Evolutionary conservation across 2,888 invertebrate species (phyloP), one percentile per base, ranked within the genome.

Genomic region (Lasioglossum marginatum): DNA sequence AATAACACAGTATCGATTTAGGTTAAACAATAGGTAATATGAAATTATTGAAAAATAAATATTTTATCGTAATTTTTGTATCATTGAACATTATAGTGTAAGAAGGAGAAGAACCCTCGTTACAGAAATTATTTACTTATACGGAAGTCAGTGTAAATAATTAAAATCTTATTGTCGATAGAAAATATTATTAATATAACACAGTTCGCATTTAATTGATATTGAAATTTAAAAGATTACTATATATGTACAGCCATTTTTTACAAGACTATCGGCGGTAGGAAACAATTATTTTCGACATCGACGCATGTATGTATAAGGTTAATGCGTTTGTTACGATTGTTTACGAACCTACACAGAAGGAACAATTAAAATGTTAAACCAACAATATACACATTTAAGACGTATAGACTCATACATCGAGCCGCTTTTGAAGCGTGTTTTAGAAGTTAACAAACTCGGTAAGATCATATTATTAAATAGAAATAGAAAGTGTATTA

Each of bases 381-480:
- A 89, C 75, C 90, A 92, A 83, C 87, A 85, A 31, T 87, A 81
- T 72, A 68, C 72, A 23, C 8, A 78, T 71, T 83, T 90, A 31
- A 78, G 34, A 40, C 77, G 73, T 4, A 79, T 88, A 37, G 92
- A 92, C 71, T 79, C 85, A 0, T 84, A 87, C 31, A 88, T 92
- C 23, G 85, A 90, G 37, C 92, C 92, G 12, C 82, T 92, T 73
- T 84, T 92, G 43, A 86, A 83, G 23, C 86, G 83, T n/a, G 89
- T 92, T 43, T 66, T 91, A 52, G 78, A 84, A 40, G 43, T 77
- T 12, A 83, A 88, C 10, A 87, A 81, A 79, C 60, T 92, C 8
- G 92, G 92, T 92, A 81, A 91, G 86, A 80, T 45, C 57, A 12
- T 68, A 31, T 68, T 68, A 68, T 37, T 68, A 6, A 37, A 68